Base-by-base conservation (phyloP, 2,113 vertebrate genomes). In the Poecile atricapillus region DNA sequence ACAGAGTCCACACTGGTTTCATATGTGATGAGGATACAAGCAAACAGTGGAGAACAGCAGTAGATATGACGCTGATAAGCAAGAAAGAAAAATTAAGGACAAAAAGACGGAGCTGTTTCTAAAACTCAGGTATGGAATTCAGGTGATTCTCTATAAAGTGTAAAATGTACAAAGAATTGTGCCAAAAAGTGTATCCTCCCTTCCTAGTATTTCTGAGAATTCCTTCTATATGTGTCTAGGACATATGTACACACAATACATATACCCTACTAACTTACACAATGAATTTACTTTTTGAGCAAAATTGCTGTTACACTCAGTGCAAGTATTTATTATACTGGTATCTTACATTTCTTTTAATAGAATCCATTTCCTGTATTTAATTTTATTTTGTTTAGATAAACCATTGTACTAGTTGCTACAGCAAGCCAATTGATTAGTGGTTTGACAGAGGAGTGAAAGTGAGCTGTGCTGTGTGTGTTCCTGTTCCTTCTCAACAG, bases 101-200 rank as follows among this genome's bases (percentile, higher is more conserved):
- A 14, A 49, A 90, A 91, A 74, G 83, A 83, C 18, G 11, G 68
- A 86, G 31, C 78, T 35, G 31, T 56, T 87, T 58, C 77, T 95
- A 56, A 94, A 94, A 23, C 18, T 28, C 70, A 83, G 96, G 97
- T 97, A 95, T 96, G 94, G 15, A 65, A 78, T 73, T 83, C 14
- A 69, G 18, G 3, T 71, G 30, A 74, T 90, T 91, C 31, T 64
- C 3, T 58, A 28, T 59, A 8, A 74, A 68, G 7, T 64, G 18
- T 28, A 67, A 49, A 56, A 55, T 49, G 30, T 59, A 44, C 24
- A 73, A 71, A 68, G 46, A 88, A 62, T 80, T 2, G 1, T 53
- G 55, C 50, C 24, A 58, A 90, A 83, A 8, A 80, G 15, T 56
- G 68, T 83, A 33, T 39, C 14, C 71, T 94, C 9, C 9, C 8